Evolutionary conservation across 2,797 vertebrate species (phyloP), one percentile per base, ranked within the genome.

Genomic region (Halcyon leucocephala): DNA sequence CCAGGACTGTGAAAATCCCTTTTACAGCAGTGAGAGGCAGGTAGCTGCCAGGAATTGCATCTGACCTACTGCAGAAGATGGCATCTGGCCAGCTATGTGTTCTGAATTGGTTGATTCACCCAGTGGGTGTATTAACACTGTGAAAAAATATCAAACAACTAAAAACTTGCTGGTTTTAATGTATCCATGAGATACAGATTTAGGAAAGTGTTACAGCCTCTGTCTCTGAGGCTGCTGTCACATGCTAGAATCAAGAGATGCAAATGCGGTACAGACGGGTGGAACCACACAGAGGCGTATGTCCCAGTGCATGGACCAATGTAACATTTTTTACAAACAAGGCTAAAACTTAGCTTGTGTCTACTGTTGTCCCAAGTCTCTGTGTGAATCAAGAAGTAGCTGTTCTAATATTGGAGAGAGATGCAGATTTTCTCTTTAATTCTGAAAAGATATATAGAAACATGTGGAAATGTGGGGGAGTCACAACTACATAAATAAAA

Each of bases 301-400:
- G 11, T 46, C 10, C 46, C 42, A 44, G 19, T 44, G 42, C 42
- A 44, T 44, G 42, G 22, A 48, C 12, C 26, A 9, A 44, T 46
- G 22, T 46, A 46, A 46, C 12, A 21, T 14, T 48, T 64, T 52
- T 71, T 54, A 58, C 51, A 39, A 70, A 35, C 7, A 5, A 25
- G 25, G 29, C 22, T 67, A 70, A 86, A 58, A 60, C 22, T 51
- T 60, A 67, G 12, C 29, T 49, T 60, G 8, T 41, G 19, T 42
- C 62, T 37, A 14, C 35, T 48, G 31, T 37, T 77, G 48, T 54
- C 51, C 42, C 35, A 88, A 0, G 2, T 37, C 29, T 54, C 60
- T 0, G 0, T 42, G 46, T 46, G 49, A 86, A 74, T 66, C 48
- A 70, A n/a, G 19, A 49, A 46, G 16, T 28, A 37, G 8, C 74